These are phyloP conservation scores for Lamprotornis superbus DNA, from an alignment of 2,113 vertebrate species.

Conservation along the genomic window DNA sequence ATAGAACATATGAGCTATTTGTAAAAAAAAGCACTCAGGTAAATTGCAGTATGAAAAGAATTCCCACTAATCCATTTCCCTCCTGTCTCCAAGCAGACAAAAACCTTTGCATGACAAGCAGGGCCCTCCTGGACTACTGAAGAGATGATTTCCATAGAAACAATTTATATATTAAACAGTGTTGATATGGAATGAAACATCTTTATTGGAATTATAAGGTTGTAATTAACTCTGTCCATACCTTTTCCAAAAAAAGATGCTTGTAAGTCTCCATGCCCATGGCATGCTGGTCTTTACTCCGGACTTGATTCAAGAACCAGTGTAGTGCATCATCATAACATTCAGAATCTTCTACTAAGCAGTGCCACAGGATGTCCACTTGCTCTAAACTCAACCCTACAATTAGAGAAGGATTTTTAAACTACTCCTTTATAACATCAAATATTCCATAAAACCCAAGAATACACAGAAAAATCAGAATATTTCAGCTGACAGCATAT, in stretches of 20 bases:
- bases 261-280: slow-evolving; percentile 99
- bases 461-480: not conserved
- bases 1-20: not conserved
- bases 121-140: not conserved
- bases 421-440: not conserved
- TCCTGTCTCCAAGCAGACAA: not conserved
- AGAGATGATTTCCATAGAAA: not conserved
- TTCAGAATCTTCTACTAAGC: slow-evolving; percentile 95
- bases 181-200: not conserved
- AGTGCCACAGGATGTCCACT: slow-evolving; percentile 99
- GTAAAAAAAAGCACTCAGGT: not conserved
- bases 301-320: slow-evolving; percentile 99
- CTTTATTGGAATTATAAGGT: not conserved
- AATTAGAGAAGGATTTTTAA: not conserved
- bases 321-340: slow-evolving; percentile 97
- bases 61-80: not conserved
- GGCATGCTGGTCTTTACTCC: slow-evolving; percentile 98
- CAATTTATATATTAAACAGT: not conserved
- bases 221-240: slow-evolving; percentile 42
- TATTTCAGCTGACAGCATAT: not conserved
- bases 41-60: not conserved
- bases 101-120: not conserved
- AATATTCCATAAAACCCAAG: not conserved
- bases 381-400: slow-evolving; percentile 96
- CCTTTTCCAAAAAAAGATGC: slow-evolving; percentile 98